phyloP scores from a whole-genome alignment of 2,888 invertebrate species.

The Eilema depressum region DNA sequence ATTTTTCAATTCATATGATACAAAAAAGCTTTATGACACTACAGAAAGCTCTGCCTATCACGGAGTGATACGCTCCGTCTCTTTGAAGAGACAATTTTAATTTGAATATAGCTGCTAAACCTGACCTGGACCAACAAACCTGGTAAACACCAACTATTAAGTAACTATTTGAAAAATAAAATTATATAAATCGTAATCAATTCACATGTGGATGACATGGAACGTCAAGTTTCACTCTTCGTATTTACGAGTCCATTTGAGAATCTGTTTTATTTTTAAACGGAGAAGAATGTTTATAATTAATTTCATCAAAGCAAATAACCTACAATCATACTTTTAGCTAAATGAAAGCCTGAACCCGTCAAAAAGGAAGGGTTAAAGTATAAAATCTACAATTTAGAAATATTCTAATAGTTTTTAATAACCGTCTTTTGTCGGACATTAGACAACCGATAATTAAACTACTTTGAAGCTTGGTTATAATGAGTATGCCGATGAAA shows the following conservation, averaged over 20 bases:
- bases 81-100: background rate
- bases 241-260: background rate
- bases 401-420: slow-evolving; percentile 84
- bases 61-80: background rate
- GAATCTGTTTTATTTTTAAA: background rate
- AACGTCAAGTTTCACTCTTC: background rate
- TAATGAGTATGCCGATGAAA: slow-evolving; percentile 48
- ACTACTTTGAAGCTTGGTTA: slow-evolving; percentile 56
- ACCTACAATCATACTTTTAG: slow-evolving; percentile 78
- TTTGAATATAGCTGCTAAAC: background rate
- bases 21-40: background rate
- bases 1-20: slow-evolving; percentile 12
- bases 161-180: background rate
- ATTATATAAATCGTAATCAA: background rate
- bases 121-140: background rate
- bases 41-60: background rate
- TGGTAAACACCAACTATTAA: background rate
- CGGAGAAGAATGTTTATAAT: slow-evolving; percentile 48
- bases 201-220: background rate
- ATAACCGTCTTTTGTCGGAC: slow-evolving; percentile 77
- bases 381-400: slow-evolving; percentile 66
- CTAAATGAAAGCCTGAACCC: slow-evolving; percentile 74
- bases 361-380: slow-evolving; percentile 64
- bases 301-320: slow-evolving; percentile 66
- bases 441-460: slow-evolving; percentile 83